phyloP scores from a whole-genome alignment of 1,140 invertebrate species.

The Pachypeltis micranthus region DNA sequence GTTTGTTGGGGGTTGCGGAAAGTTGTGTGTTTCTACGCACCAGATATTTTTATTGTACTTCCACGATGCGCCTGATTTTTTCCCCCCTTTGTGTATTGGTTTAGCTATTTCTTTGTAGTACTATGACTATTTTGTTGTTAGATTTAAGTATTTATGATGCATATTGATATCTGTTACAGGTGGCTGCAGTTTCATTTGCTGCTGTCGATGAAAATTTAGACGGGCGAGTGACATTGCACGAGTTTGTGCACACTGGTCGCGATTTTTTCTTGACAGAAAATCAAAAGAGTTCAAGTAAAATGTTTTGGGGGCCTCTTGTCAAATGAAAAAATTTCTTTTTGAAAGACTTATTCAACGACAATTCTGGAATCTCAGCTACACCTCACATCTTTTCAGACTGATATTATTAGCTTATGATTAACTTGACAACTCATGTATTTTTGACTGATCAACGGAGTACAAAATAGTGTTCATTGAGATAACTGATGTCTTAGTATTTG shows the following conservation, averaged over 20 bases:
- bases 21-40: no score
- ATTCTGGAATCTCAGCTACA: no score
- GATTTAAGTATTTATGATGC: no score
- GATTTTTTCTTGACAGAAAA: constrained; percentile 69
- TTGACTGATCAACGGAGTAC: no score
- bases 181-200: constrained; percentile 59
- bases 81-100: neutral
- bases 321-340: no score
- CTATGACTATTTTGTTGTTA: neutral
- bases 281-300: constrained; percentile 58
- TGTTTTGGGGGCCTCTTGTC: constrained; percentile 67
- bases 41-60: neutral
- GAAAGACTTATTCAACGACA: no score
- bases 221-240: constrained; percentile 57
- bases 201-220: constrained; percentile 65
- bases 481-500: neutral
- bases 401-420: no score
- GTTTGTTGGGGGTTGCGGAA: no score
- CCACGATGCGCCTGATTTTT: neutral
- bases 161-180: constrained; percentile 31
- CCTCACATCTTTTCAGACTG: no score
- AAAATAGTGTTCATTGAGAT: no score
- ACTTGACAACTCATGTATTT: no score
- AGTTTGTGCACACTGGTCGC: constrained; percentile 63
- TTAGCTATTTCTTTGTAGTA: constrained; percentile 8